These are phyloP conservation scores for Pedionomus torquatus DNA, from an alignment of 2,113 vertebrate genomes.

Conservation along the genomic window DNA sequence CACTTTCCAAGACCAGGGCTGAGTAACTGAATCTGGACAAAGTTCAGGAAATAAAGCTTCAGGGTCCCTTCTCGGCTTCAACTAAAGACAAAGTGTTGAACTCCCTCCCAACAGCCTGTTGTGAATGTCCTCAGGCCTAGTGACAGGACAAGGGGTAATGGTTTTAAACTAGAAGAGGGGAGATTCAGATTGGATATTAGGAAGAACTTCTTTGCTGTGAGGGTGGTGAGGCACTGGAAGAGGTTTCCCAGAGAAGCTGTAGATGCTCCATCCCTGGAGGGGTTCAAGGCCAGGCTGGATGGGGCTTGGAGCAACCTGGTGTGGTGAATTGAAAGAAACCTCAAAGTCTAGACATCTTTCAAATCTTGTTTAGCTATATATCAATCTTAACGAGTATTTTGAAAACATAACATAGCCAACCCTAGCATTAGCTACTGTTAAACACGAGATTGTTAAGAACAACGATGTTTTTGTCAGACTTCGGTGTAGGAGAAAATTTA, in stretches of 20 bases:
- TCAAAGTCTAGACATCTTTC: neutral
- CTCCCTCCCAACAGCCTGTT: neutral
- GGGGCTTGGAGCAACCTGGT: too few species aligned
- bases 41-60: neutral
- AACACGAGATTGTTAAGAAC: neutral
- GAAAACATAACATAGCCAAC: neutral
- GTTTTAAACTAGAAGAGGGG: too few species aligned
- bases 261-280: too few species aligned
- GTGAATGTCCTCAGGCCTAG: neutral
- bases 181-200: too few species aligned
- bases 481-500: neutral
- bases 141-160: too few species aligned
- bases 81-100: neutral
- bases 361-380: neutral
- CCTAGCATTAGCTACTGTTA: neutral
- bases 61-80: neutral
- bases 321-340: neutral
- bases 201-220: too few species aligned
- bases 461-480: neutral
- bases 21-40: neutral
- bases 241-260: too few species aligned
- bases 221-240: too few species aligned
- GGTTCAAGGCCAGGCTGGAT: too few species aligned
- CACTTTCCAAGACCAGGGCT: neutral
- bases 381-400: neutral